Base-by-base conservation (phyloP, 2,888 invertebrate genomes). In the Leptopilina drosophilae region DNA sequence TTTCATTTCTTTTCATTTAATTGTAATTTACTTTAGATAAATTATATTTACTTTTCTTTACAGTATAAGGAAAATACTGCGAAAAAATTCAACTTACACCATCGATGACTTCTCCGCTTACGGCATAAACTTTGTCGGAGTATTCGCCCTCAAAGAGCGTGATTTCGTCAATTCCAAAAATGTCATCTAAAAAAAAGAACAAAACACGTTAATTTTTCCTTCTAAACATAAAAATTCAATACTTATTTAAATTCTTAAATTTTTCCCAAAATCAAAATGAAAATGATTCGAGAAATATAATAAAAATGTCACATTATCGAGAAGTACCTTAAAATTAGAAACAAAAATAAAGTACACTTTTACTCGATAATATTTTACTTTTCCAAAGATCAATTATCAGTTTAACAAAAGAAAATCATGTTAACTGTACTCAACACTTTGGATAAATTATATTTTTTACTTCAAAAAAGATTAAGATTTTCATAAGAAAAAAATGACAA, bases 71-170 rank as follows among this genome's bases (percentile, higher is more conserved):
- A 20, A 20, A 20, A 20, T 20, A 20, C 20, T 20, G 20, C 20
- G 20, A 20, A 20, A 20, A 20, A 20, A 20, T 49, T 46, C 75
- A 75, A 93, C 95, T 94, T 93, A 98, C 98, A 87, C 98, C 98
- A 92, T 99, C 99, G 78, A 99, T 94, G 81, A 98, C 97, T 90
- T 98, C 98, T 69, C 98, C 98, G 80, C 97, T 96, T 8, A 98
- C 98, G 5, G 97, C 95, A 87, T 98, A 97, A 12, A 96, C 95
- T 88, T 96, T 96, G 83, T 98, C 97, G 81, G 95, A 95, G 94
- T 96, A 96, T 87, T 97, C 96, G 20, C 98, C 98, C 84, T 97
- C 95, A 91, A 95, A 97, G 81, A 99, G 94, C 5, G 97, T 96
- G 81, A 99, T 94, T 93, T 99, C 99, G 89, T 98, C 98, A 86